phyloP scores from a whole-genome alignment of 2,113 vertebrate species.

The Pangasianodon gigas region DNA sequence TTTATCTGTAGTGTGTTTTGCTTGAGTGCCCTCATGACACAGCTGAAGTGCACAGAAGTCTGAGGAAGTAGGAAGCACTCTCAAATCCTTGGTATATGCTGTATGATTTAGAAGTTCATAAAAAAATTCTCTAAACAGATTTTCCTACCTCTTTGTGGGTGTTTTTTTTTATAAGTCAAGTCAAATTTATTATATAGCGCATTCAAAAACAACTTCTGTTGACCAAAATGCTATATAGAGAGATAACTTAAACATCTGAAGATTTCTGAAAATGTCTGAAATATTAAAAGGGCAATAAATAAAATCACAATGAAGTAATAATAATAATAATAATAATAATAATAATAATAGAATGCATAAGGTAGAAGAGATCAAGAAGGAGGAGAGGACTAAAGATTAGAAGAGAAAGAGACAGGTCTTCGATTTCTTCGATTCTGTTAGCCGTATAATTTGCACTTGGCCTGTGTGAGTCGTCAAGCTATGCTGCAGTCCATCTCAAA shows the following conservation, averaged over 20 bases:
- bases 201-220: not conserved
- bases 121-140: not conserved
- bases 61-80: not conserved
- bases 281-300: not conserved
- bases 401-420: not conserved
- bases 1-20: not conserved
- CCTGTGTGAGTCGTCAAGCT: not conserved
- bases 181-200: not conserved
- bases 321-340: not conserved
- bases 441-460: not conserved
- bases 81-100: not conserved
- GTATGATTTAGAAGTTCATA: not conserved
- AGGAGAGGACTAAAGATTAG: not conserved
- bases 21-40: not conserved
- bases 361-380: not conserved
- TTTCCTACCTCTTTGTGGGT: not conserved
- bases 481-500: not conserved
- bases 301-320: not conserved
- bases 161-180: not conserved
- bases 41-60: slow-evolving; percentile 4
- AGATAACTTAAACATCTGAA: not conserved
- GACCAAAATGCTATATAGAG: not conserved
- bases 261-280: not conserved
- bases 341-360: not conserved
- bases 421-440: not conserved